These are phyloP conservation scores for Zootermopsis nevadensis DNA, from an alignment of 2,888 invertebrate genomes.

Conservation along the genomic window DNA sequence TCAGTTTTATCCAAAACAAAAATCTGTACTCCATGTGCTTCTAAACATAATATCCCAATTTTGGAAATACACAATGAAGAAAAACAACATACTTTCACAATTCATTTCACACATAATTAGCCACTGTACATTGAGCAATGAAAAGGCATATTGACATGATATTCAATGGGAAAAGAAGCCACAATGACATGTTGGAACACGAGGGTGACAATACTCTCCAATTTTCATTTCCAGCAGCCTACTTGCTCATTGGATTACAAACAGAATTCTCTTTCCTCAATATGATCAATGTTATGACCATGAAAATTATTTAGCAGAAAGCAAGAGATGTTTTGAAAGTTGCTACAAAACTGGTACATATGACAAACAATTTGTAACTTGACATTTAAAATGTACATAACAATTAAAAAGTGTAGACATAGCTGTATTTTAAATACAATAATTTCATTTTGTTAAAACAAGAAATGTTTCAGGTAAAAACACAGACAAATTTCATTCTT, in stretches of 20 bases:
- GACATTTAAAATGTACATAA: neutral
- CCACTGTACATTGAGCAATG: conserved; percentile 37
- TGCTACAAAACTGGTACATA: neutral
- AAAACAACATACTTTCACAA: neutral
- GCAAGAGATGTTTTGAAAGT: conserved; percentile 19
- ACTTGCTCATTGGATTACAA: neutral
- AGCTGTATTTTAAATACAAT: neutral
- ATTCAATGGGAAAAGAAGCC: neutral
- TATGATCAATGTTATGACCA: neutral
- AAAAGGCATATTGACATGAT: conserved; percentile 36
- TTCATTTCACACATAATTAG: conserved; percentile 9
- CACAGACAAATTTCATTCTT: neutral
- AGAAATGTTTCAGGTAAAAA: neutral
- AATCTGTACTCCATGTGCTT: neutral
- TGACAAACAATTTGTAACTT: neutral
- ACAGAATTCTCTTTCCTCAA: conserved; percentile 7
- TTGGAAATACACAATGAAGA: neutral
- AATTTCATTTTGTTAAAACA: neutral
- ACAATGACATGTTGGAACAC: neutral
- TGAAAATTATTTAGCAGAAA: neutral
- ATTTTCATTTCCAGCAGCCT: too few relatives aligned
- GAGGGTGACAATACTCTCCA: neutral
- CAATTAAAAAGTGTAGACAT: neutral
- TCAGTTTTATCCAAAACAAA: too few relatives aligned
- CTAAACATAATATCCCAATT: neutral